phyloP scores from a whole-genome alignment of 2,888 invertebrate genomes.

The Arenicola marina region DNA sequence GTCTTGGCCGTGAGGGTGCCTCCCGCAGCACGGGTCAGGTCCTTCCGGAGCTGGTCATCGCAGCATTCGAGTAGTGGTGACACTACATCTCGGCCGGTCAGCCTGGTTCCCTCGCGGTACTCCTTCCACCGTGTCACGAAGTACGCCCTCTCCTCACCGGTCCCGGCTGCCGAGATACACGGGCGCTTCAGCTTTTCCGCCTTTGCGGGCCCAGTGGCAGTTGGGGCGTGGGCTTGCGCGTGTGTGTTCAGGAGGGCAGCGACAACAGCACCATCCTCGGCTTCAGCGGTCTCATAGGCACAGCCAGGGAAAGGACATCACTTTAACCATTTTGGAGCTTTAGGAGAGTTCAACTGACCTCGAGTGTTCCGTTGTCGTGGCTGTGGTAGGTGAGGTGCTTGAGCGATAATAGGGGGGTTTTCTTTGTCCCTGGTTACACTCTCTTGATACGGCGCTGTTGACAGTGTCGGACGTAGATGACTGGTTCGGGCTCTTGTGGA shows the following conservation, averaged over 20 bases:
- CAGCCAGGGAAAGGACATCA: conserved; percentile 2
- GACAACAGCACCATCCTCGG: neutral
- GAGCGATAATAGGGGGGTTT: too few species aligned
- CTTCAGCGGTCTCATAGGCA: neutral
- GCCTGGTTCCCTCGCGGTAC: neutral
- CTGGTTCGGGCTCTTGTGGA: too few species aligned
- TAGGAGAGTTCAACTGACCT: too few species aligned
- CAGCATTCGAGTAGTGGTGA: too few species aligned
- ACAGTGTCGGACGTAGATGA: too few species aligned
- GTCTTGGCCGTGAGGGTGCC: too few species aligned
- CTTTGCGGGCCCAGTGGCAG: conserved; percentile 1
- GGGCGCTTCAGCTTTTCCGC: conserved; percentile 8
- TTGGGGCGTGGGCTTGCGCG: neutral
- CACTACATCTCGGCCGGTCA: neutral
- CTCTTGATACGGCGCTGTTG: too few species aligned
- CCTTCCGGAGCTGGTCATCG: neutral
- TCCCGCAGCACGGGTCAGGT: neutral
- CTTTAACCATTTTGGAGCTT: neutral
- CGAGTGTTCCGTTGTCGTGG: too few species aligned
- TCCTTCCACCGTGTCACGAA: neutral
- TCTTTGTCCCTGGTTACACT: too few species aligned
- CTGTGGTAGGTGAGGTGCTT: too few species aligned
- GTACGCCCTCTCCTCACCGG: conserved; percentile 6
- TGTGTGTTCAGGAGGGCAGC: conserved; percentile 1
- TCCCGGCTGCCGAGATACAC: neutral